Evolutionary conservation across 2,113 vertebrate genomes (phyloP).

Genomic region (Platichthys flesus): DNA sequence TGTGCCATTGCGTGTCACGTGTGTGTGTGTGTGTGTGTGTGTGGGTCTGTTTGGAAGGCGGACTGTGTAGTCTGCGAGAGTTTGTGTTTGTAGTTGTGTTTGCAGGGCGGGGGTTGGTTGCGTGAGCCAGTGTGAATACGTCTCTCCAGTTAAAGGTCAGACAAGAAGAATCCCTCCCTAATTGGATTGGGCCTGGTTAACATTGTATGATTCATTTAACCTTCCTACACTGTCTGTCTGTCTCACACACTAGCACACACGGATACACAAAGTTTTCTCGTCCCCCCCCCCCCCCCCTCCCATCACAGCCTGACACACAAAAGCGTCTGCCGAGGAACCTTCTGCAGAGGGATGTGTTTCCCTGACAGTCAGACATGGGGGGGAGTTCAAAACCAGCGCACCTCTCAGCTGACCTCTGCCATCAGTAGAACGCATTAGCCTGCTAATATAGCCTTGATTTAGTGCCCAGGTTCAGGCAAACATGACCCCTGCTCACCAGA

Average conservation of each 20-base stretch:
- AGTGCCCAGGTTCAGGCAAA: slow-evolving; percentile 78
- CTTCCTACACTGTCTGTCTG: slow-evolving; percentile 55
- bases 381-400: slow-evolving; percentile 68
- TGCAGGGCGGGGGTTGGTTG: slow-evolving; percentile 36
- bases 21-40: slow-evolving; percentile 7
- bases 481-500: slow-evolving; percentile 77
- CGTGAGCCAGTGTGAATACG: slow-evolving; percentile 64
- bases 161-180: slow-evolving; percentile 77
- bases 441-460: slow-evolving; percentile 80
- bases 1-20: not conserved
- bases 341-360: slow-evolving; percentile 69
- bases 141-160: slow-evolving; percentile 76
- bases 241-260: slow-evolving; percentile 31
- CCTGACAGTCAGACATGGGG: slow-evolving; percentile 58
- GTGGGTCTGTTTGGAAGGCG: slow-evolving; percentile 10
- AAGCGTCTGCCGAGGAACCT: slow-evolving; percentile 70
- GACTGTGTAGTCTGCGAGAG: slow-evolving; percentile 28
- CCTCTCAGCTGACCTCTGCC: slow-evolving; percentile 78
- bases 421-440: slow-evolving; percentile 66
- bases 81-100: slow-evolving; percentile 32
- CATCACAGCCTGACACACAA: too few species aligned
- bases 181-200: slow-evolving; percentile 81
- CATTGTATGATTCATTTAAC: slow-evolving; percentile 82
- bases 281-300: too few species aligned
- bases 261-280: slow-evolving; percentile 48